phyloP scores from a whole-genome alignment of 2,113 vertebrate genomes.

The Chaetops frenatus region DNA sequence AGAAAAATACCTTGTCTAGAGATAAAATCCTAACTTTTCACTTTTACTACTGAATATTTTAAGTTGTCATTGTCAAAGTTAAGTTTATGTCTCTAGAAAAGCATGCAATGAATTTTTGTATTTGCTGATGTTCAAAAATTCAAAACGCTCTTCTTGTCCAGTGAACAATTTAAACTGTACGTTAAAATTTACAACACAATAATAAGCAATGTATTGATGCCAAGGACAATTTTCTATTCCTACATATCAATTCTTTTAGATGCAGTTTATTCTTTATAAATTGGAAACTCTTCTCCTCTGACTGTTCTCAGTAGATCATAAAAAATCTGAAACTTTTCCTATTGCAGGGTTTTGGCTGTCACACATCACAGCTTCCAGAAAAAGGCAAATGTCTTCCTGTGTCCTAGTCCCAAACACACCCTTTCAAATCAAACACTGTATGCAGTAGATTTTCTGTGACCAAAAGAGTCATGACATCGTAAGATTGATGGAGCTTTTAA shows the following conservation, averaged over 20 bases:
- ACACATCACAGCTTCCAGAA: not conserved
- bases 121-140: not conserved
- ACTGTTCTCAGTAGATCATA: not conserved
- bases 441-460: not conserved
- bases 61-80: not conserved
- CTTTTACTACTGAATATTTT: not conserved
- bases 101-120: not conserved
- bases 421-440: not conserved
- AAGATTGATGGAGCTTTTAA: not conserved
- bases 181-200: not conserved
- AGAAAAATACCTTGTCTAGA: not conserved
- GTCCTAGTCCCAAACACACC: not conserved
- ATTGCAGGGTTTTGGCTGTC: not conserved
- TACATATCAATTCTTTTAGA: not conserved
- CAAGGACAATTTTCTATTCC: not conserved
- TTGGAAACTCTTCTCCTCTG: not conserved
- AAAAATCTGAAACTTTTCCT: not conserved
- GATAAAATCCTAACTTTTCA: not conserved
- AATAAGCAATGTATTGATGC: not conserved
- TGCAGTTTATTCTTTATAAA: not conserved
- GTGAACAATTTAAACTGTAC: not conserved
- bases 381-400: not conserved
- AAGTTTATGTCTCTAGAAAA: not conserved
- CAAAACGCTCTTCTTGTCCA: not conserved
- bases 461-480: rapidly evolving